Evolutionary conservation across 2,113 vertebrate genomes (phyloP), one percentile per base, ranked within the genome.

Genomic region (Oncorhynchus tshawytscha): DNA sequence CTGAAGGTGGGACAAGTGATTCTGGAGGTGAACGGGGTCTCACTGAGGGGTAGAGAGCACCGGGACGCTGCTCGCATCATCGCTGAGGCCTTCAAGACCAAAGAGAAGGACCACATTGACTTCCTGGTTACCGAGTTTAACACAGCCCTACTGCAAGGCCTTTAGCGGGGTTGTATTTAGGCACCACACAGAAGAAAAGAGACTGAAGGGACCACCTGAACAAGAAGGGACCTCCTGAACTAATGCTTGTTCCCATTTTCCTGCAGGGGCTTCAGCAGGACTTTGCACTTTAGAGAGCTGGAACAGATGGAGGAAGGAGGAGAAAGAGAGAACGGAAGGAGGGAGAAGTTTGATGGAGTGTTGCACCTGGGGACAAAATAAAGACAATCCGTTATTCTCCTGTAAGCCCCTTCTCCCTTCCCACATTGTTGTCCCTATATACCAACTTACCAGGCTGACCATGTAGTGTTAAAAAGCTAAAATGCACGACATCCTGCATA

Each of bases 1-100:
- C 92, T 98, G 82, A 95, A 93, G 88, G 97, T 98, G 87, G 96
- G 97, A 13, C 97, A 98, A 2, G 94, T 98, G 86, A 97, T 98
- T 80, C 62, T 98, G 90, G 96, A 98, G 81, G 96, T 98, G 85
- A 96, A 98, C 0, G 96, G 96, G 22, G 80, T 94, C 0, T 90
- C 95, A 0, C 91, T 98, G 0, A 90, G 89, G 3, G 97, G 95
- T 4, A 96, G 95, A 68, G 96, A 99, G 82, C 97, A 98, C 34
- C 92, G 93, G 13, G 96, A 97, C 1, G 95, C 95, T 0, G 95
- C 96, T 0, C 91, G 95, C 0, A 88, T 96, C 92, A 98, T 99
- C 0, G 96, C 97, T 0, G 96, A 98, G 88, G 96, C 97, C 76
- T 98, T 98, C 78, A 97, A 98, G 94, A 94, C 90, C 89, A 96